Evolutionary conservation across 2,888 invertebrate species (phyloP).

Genomic region (Calliopum simillimum): DNA sequence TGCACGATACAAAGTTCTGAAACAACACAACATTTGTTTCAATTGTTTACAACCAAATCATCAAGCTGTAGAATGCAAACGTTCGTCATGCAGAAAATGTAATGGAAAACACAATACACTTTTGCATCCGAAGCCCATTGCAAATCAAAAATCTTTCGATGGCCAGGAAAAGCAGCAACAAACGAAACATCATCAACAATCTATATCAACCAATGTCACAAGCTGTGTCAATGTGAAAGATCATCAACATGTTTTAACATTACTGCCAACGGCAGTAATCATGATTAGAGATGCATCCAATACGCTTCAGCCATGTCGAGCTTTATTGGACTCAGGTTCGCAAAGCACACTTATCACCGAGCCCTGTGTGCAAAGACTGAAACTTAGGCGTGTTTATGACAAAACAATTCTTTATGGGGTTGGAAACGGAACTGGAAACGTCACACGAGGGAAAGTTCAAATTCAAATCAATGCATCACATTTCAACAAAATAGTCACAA

Average conservation of each 20-base stretch:
- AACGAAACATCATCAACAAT: too few species aligned
- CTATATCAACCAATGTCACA: not conserved
- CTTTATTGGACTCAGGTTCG: constrained; percentile 37
- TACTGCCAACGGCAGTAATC: constrained; percentile 36
- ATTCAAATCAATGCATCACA: constrained; percentile 21
- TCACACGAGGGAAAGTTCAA: constrained; percentile 31
- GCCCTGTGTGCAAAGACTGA: constrained; percentile 27
- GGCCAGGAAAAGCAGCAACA: not conserved
- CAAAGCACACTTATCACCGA: constrained; percentile 36
- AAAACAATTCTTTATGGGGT: constrained; percentile 34
- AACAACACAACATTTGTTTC: constrained; percentile 33
- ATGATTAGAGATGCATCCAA: constrained; percentile 24
- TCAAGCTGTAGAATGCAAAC: constrained; percentile 26
- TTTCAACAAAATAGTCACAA: constrained; percentile 12
- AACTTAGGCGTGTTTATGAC: constrained; percentile 15
- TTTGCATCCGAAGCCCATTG: constrained; percentile 16
- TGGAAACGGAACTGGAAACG: constrained; percentile 5
- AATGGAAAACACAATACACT: constrained; percentile 37
- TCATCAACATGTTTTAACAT: constrained; percentile 19
- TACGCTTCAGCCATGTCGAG: constrained; percentile 34
- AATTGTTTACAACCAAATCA: constrained; percentile 35
- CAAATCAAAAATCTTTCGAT: not conserved
- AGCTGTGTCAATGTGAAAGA: constrained; percentile 12
- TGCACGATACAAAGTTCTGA: not conserved
- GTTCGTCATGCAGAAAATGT: constrained; percentile 31